These are phyloP conservation scores for Schlechtendalia chinensis DNA, from an alignment of 1,140 invertebrate genomes.

Conservation along the genomic window DNA sequence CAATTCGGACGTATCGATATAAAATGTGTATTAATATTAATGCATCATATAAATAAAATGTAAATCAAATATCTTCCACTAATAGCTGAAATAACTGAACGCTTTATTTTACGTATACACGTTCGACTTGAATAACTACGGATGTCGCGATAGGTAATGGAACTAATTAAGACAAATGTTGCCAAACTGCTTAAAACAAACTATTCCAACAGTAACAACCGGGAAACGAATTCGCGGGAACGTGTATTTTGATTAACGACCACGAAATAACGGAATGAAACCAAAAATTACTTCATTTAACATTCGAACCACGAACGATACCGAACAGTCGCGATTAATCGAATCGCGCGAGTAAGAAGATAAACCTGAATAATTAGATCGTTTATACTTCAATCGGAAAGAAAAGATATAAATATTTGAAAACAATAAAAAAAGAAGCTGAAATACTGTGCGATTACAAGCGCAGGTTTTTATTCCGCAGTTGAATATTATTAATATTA, in stretches of 20 bases:
- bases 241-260: conserved; percentile 7
- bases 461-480: neutral
- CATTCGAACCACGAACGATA: neutral
- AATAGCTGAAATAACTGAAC: no score
- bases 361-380: conserved; percentile 38
- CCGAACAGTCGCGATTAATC: conserved; percentile 24
- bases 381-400: conserved; percentile 29
- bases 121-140: no score
- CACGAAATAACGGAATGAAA: neutral
- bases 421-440: neutral
- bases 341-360: neutral
- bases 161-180: no score
- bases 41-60: no score
- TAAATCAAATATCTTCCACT: no score
- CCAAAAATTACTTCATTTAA: conserved; percentile 25
- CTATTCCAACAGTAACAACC: no score
- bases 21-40: no score
- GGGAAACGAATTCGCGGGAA: neutral
- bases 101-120: no score
- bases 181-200: no score
- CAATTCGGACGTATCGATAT: no score
- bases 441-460: conserved; percentile 10
- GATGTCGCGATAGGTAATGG: no score
- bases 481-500: neutral
- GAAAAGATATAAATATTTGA: neutral